A percentile compares a stretch with the other conserved stretches of the same genome.
Conservation (phyloP, 2,888 invertebrate species). For the Scaptodrosophila latifasciaeformis region DNA sequence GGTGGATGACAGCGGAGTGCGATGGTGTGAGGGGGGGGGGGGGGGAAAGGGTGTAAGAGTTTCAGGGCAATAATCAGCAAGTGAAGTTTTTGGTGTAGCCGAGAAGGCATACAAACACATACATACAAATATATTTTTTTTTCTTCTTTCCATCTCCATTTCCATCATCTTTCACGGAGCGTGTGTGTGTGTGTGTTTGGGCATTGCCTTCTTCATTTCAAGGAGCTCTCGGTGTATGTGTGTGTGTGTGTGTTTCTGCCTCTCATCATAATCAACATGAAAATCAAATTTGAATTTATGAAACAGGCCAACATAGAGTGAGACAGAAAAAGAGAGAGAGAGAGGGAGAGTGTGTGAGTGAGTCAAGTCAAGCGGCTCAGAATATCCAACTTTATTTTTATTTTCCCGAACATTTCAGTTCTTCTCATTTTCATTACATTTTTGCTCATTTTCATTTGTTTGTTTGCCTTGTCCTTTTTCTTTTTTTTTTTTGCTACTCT, state of each 20-base stretch:
- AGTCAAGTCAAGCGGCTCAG: too few species aligned
- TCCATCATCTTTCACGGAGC: too few species aligned
- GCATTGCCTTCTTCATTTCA: slow-evolving; percentile 60
- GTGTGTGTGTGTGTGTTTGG: too few species aligned
- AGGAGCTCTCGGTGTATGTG: too few species aligned
- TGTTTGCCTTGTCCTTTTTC: neutral
- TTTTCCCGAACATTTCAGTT: too few species aligned
- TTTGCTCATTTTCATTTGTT: slow-evolving; percentile 56
- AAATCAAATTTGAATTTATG: slow-evolving; percentile 65
- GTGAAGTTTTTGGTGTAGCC: slow-evolving; percentile 17
- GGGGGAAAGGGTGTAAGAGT: neutral
- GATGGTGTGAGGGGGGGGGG: neutral
- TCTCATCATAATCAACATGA: slow-evolving; percentile 64
- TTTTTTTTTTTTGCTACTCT: neutral
- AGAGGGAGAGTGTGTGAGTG: too few species aligned
- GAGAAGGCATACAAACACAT: too few species aligned
- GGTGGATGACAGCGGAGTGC: too few species aligned
- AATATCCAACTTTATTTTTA: too few species aligned
- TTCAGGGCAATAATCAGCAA: slow-evolving; percentile 43
- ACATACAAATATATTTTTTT: too few species aligned
- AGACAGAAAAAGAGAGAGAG: neutral
- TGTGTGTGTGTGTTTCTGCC: too few species aligned
- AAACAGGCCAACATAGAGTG: slow-evolving; percentile 38
- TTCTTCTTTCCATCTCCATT: slow-evolving; percentile 59
- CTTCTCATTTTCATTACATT: too few species aligned